phyloP scores from a whole-genome alignment of 2,797 vertebrate species.

The Sebastolobus alascanus region DNA sequence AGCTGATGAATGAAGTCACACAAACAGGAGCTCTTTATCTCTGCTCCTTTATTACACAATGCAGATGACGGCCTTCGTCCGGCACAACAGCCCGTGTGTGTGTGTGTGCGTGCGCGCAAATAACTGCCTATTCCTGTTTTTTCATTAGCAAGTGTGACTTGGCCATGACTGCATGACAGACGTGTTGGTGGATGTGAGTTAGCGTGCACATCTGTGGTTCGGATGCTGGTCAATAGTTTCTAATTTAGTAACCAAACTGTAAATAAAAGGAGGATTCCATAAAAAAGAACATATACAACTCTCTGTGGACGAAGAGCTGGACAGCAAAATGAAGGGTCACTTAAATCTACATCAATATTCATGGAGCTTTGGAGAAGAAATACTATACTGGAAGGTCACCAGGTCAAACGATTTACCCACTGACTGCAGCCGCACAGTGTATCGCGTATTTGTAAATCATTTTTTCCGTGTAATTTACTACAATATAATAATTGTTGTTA shows the following conservation, averaged over 20 bases:
- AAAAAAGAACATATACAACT: not conserved
- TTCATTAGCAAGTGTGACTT: not conserved
- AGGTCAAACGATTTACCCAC: not conserved
- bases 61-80: not conserved
- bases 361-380: not conserved
- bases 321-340: not conserved
- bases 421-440: not conserved
- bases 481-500: not conserved
- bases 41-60: conserved; percentile 17
- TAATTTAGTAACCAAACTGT: conserved; percentile 19
- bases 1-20: conserved; percentile 43
- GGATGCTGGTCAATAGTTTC: not conserved
- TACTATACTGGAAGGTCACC: too few relatives aligned
- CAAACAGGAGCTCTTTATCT: conserved; percentile 45
- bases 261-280: conserved; percentile 1
- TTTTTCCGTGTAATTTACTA: not conserved
- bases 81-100: not conserved
- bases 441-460: not conserved
- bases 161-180: not conserved
- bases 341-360: not conserved
- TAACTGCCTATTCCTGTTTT: not conserved
- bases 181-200: not conserved
- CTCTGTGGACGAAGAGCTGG: not conserved
- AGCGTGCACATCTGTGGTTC: conserved; percentile 5
- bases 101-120: not conserved